Base-by-base conservation (phyloP, 53 echinoderm and acorn worm species). In the Holothuria scabra region DNA sequence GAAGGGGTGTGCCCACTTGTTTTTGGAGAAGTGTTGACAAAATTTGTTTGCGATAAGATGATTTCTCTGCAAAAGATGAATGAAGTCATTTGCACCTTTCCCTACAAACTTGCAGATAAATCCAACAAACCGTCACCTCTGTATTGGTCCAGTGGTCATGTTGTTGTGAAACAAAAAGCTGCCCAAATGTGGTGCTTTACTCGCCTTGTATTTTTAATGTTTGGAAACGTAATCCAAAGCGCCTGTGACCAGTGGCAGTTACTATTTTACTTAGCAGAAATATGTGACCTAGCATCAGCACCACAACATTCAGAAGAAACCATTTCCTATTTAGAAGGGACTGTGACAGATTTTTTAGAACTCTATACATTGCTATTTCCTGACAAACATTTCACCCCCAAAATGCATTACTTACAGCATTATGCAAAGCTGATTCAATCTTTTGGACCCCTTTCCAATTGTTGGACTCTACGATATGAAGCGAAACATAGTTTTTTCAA, bases 1-100 rank as follows among this genome's bases (percentile, higher is more conserved):
- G 91, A 85, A 66, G 91, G 91, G 8, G 19, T 91, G n/a, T 67
- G 84, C 11, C 88, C 91, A 33, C 44, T 71, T 55, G 62, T 86
- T 85, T 56, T 91, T 65, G 28, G 23, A 2, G 11, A 75, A 75
- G 75, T 23, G 11, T 52, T 75, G 55, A 75, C 75, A 10, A 22
- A 75, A 14, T 75, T 75, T 46, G 24, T 88, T 21, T 18, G 22
- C 3, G 11, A 64, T 23, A 74, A 44, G 24, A 64, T 46, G 18
- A 61, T 84, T 34, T 65, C 79, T 33, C 10, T 88, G 5, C 4
- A 75, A 24, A 74, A 84, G 62, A 48, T 88, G 1, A 84, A 88
- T 66, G 33, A 78, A 5, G 22, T 38, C 25, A 41, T 89, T 56
- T 24, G 8, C 10, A 67, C 19, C 12, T 89, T 89, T 80, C 46